phyloP scores from a whole-genome alignment of 2,888 invertebrate species.

The Phengaris alcon region DNA sequence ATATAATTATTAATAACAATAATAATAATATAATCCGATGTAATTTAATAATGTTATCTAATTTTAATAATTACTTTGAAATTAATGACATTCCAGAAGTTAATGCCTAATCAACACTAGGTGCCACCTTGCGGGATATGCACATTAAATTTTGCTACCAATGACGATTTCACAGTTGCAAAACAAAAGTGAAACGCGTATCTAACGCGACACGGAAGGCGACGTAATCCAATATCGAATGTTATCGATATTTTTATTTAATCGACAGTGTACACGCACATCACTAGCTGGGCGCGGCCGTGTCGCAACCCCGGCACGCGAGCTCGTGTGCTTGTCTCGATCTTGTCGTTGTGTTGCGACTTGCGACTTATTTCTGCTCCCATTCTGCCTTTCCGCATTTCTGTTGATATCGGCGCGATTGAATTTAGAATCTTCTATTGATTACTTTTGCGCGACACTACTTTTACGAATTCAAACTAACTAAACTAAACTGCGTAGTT shows the following conservation, averaged over 20 bases:
- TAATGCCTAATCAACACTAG: no score
- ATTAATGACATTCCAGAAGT: no score
- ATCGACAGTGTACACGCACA: constrained; percentile 45
- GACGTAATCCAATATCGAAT: constrained; percentile 37
- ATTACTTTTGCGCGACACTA: neutral
- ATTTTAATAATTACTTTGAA: no score
- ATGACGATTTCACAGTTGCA: constrained; percentile 7
- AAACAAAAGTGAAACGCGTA: constrained; percentile 25
- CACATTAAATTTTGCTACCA: neutral
- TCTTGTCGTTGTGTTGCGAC: constrained; percentile 45
- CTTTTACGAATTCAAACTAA: no score
- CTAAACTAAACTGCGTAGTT: no score
- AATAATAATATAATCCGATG: no score
- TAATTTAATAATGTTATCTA: no score
- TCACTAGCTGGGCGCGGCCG: constrained; percentile 61
- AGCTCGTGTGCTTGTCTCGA: constrained; percentile 50
- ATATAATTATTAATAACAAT: no score
- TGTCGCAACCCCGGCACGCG: constrained; percentile 69
- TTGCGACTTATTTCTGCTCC: constrained; percentile 40
- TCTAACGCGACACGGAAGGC: constrained; percentile 32
- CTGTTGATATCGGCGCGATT: constrained; percentile 35
- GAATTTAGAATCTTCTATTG: constrained; percentile 31
- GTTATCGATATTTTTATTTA: constrained; percentile 32
- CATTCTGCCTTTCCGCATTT: constrained; percentile 42
- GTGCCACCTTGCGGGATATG: neutral